phyloP scores from a whole-genome alignment of 2,888 invertebrate species.

The Diploptera punctata region DNA sequence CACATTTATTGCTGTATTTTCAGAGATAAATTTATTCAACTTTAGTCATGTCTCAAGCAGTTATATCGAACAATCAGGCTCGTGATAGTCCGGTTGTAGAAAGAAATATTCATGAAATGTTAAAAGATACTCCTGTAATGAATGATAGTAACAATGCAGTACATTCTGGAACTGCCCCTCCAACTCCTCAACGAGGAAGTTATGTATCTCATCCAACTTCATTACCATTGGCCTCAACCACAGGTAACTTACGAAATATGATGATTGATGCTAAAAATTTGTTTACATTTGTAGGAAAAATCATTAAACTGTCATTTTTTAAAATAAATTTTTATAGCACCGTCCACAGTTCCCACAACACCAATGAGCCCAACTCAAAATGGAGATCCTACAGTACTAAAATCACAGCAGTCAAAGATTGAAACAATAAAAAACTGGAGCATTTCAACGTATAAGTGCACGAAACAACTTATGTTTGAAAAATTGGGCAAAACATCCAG shows the following conservation, averaged over 20 bases:
- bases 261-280: too few species aligned
- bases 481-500: slow-evolving; percentile 93
- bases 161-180: slow-evolving; percentile 74
- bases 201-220: slow-evolving; percentile 59
- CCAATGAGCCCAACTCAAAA: slow-evolving; percentile 67
- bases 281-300: too few species aligned
- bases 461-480: slow-evolving; percentile 95
- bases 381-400: slow-evolving; percentile 68
- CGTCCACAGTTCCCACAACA: slow-evolving; percentile 51
- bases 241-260: slow-evolving; percentile 51
- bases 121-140: slow-evolving; percentile 81
- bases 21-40: neutral
- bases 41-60: slow-evolving; percentile 41
- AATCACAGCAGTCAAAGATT: slow-evolving; percentile 73
- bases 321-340: slow-evolving; percentile 44
- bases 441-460: slow-evolving; percentile 97
- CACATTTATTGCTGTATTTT: too few species aligned
- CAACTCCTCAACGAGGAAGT: slow-evolving; percentile 45
- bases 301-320: too few species aligned
- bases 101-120: slow-evolving; percentile 84
- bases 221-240: slow-evolving; percentile 74
- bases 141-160: slow-evolving; percentile 78
- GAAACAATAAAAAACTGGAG: slow-evolving; percentile 97
- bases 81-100: slow-evolving; percentile 53
- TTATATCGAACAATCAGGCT: slow-evolving; percentile 30